Evolutionary conservation across 2,113 vertebrate species (phyloP).

Genomic region (Nerophis lumbriciformis): DNA sequence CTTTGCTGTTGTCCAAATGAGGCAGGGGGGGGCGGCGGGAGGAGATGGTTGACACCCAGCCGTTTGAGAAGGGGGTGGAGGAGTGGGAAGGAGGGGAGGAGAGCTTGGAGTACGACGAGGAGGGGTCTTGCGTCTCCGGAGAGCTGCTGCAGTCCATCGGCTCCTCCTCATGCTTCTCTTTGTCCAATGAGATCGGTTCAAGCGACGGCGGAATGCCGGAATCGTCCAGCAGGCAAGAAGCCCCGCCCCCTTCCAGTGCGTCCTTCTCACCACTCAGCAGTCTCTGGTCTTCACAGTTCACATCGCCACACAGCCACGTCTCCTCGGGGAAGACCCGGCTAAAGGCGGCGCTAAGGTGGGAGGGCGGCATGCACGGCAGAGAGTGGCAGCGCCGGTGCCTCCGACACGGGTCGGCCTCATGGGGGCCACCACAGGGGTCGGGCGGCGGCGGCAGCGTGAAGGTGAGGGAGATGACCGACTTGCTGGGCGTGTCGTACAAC

Average conservation of each 20-base stretch:
- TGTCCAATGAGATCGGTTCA: constrained; percentile 52
- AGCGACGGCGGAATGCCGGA: constrained; percentile 60
- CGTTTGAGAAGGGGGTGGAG: constrained; percentile 48
- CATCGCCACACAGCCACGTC: not conserved
- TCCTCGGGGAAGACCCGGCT: constrained; percentile 29
- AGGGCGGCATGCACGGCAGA: constrained; percentile 81
- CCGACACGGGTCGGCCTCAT: constrained; percentile 22
- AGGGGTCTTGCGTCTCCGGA: constrained; percentile 64
- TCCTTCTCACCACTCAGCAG: constrained; percentile 1
- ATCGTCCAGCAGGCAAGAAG: constrained; percentile 18
- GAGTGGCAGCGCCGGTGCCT: constrained; percentile 81
- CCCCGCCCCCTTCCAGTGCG: not conserved
- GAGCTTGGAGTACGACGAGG: constrained; percentile 32
- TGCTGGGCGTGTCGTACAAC: constrained; percentile 89
- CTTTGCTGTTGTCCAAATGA: constrained; percentile 77
- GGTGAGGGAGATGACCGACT: constrained; percentile 82
- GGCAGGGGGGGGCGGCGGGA: constrained; percentile 61
- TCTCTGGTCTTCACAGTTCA: not conserved
- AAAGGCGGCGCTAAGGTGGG: constrained; percentile 48
- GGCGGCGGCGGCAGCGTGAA: constrained; percentile 78
- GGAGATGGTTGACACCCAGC: constrained; percentile 69
- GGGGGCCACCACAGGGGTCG: constrained; percentile 43
- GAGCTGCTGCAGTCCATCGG: constrained; percentile 77
- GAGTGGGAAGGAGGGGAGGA: constrained; percentile 20
- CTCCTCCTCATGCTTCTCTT: constrained; percentile 53